phyloP scores from a whole-genome alignment of 2,797 vertebrate genomes.

The Sebastolobus alascanus region DNA sequence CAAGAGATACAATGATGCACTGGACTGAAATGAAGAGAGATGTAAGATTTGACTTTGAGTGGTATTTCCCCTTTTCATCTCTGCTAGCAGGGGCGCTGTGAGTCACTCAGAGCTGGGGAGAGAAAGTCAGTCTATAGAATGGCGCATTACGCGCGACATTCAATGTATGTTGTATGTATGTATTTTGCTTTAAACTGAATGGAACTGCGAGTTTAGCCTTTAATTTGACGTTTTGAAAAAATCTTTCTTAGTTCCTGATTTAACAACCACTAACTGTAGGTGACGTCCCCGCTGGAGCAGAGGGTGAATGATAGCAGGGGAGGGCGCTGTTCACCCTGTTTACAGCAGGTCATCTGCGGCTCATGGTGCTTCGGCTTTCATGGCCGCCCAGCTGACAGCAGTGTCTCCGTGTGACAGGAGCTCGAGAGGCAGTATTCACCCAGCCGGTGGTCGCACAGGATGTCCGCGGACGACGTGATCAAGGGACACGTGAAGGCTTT shows the following conservation, averaged over 20 bases:
- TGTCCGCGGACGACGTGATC: conserved; percentile 87
- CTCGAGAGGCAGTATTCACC: conserved; percentile 91
- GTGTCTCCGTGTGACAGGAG: conserved; percentile 79
- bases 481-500: conserved; percentile 82
- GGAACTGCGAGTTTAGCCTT: too few species aligned
- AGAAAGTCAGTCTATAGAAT: too few species aligned
- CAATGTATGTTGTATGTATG: too few species aligned
- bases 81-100: not conserved
- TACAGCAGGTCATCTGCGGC: not conserved
- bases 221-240: not conserved
- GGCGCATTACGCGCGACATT: too few species aligned
- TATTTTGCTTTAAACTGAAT: too few species aligned
- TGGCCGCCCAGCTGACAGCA: conserved; percentile 45
- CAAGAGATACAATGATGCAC: conserved; percentile 16
- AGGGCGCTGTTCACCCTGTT: conserved; percentile 51
- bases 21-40: conserved; percentile 66
- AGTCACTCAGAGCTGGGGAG: too few species aligned
- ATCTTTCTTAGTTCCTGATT: not conserved
- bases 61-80: not conserved
- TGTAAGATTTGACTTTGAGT: conserved; percentile 48
- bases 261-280: too few species aligned
- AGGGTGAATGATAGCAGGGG: not conserved
- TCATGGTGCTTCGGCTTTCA: conserved; percentile 16
- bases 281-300: not conserved
- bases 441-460: conserved; percentile 90